These are phyloP conservation scores for Cenopis cana DNA, from an alignment of 2,888 invertebrate species.

Conservation along the genomic window DNA sequence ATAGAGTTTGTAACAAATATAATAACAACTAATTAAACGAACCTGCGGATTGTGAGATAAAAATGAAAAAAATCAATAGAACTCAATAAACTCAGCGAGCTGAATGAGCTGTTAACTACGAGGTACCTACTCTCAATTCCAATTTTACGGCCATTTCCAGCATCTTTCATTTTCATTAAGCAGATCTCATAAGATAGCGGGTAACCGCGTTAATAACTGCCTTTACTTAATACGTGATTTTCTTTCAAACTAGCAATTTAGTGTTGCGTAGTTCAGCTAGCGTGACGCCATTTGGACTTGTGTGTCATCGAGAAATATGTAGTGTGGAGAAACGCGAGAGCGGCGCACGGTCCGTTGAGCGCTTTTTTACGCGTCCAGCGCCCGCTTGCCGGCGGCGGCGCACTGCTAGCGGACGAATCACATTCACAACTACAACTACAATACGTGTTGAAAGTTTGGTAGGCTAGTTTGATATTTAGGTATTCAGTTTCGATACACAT, in stretches of 20 bases:
- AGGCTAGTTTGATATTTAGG: too few species aligned
- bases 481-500: too few species aligned
- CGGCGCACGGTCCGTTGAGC: conserved; percentile 70
- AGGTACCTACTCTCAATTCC: too few species aligned
- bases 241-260: conserved; percentile 46
- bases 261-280: conserved; percentile 59
- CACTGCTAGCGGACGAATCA: conserved; percentile 38
- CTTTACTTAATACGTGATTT: conserved; percentile 45
- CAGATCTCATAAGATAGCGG: conserved; percentile 31
- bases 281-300: conserved; percentile 72
- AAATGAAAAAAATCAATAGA: neutral
- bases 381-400: conserved; percentile 45
- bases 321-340: conserved; percentile 80
- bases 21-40: too few species aligned
- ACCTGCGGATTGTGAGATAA: too few species aligned
- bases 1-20: too few species aligned
- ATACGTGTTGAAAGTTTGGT: too few species aligned
- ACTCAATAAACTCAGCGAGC: neutral
- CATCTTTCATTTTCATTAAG: conserved; percentile 40
- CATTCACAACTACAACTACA: neutral
- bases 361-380: conserved; percentile 63
- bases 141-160: conserved; percentile 21
- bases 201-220: conserved; percentile 31
- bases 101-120: conserved; percentile 3
- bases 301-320: conserved; percentile 79